These are phyloP conservation scores for Incurvaria masculella DNA, from an alignment of 2,888 invertebrate species.

Conservation along the genomic window DNA sequence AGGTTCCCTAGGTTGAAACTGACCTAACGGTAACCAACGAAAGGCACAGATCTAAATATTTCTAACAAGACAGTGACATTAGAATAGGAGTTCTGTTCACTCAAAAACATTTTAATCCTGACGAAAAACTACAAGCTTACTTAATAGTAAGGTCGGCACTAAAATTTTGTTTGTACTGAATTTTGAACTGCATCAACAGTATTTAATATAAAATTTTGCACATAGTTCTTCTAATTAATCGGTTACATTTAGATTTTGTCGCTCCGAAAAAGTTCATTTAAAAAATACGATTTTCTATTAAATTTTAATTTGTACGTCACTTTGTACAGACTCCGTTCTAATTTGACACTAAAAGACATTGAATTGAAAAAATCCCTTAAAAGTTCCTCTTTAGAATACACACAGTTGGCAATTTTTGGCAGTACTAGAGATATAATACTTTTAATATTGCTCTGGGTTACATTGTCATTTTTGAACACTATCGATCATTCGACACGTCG, in stretches of 20 bases:
- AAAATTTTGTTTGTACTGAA: neutral
- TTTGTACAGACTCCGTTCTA: constrained; percentile 56
- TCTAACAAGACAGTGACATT: neutral
- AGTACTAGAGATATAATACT: constrained; percentile 56
- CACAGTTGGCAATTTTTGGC: constrained; percentile 56
- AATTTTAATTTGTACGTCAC: constrained; percentile 52
- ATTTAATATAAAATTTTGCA: constrained; percentile 28
- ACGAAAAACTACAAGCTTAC: neutral
- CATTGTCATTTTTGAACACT: constrained; percentile 55
- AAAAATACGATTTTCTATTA: constrained; percentile 49
- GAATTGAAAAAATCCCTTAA: constrained; percentile 47
- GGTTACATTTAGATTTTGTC: constrained; percentile 53
- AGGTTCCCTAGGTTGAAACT: no score
- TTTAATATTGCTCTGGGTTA: constrained; percentile 57
- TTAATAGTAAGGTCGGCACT: neutral
- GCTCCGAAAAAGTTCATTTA: constrained; percentile 54
- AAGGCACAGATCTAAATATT: neutral
- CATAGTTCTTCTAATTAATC: constrained; percentile 47
- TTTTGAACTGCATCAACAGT: constrained; percentile 37
- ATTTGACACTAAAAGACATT: constrained; percentile 50
- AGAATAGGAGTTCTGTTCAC: no score
- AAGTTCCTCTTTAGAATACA: constrained; percentile 46
- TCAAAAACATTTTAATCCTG: no score
- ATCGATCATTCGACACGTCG: constrained; percentile 31
- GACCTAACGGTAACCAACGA: neutral